These are phyloP conservation scores for Uropsilus gracilis DNA, from an alignment of 2,113 vertebrate species.

Conservation along the genomic window DNA sequence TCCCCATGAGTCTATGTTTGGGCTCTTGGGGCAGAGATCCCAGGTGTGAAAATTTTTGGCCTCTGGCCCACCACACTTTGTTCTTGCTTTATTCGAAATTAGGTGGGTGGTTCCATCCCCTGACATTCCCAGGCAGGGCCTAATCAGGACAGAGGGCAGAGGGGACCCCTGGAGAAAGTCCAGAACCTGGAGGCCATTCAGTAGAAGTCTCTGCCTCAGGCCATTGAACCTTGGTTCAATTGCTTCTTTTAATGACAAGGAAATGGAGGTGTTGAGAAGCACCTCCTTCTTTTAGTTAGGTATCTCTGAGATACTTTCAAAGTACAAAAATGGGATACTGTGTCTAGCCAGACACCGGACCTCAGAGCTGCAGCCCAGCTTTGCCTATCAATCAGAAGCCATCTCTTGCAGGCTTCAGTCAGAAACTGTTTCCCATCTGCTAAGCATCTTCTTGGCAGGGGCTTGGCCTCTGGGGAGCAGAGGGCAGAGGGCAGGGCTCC, in stretches of 20 bases:
- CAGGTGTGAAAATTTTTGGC: background rate
- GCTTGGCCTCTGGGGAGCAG: background rate
- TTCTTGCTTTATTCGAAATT: background rate
- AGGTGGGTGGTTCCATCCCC: background rate
- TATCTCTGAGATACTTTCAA: background rate
- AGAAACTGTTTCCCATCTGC: constrained; percentile 7
- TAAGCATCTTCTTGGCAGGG: background rate
- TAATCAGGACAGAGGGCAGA: background rate
- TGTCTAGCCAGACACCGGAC: background rate
- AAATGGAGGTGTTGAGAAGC: background rate
- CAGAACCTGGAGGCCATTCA: background rate
- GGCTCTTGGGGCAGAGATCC: background rate
- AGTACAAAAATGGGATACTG: background rate
- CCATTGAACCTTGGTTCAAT: background rate
- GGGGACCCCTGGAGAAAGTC: background rate
- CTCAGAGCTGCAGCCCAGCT: background rate
- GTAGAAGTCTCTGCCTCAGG: background rate
- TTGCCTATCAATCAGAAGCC: background rate
- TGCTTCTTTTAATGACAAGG: too few species aligned
- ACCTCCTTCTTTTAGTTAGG: background rate
- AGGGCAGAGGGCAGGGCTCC: constrained; percentile 19
- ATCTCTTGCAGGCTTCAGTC: background rate
- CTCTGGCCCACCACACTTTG: background rate
- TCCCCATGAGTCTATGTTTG: background rate
- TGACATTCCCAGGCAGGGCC: background rate